These are phyloP conservation scores for Cliona cf. orientalis DNA, from an alignment of 37 sponge, comb jelly and placozoan genomes.

Conservation along the genomic window DNA sequence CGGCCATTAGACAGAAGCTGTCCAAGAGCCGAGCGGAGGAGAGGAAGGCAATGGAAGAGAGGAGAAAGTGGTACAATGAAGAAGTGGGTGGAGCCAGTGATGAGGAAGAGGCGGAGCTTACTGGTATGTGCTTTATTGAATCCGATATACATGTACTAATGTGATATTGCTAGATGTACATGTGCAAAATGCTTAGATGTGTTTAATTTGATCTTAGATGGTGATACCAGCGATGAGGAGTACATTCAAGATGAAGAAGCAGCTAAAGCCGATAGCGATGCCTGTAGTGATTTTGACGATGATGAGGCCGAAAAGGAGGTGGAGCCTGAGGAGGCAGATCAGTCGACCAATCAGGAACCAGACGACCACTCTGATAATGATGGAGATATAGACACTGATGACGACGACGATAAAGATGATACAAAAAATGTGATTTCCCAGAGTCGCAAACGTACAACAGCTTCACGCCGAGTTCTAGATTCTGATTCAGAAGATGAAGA, in stretches of 20 bases:
- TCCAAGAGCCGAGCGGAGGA: constrained; percentile 58
- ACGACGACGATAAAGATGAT: not conserved
- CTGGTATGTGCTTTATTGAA: constrained; percentile 13
- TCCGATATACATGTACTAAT: not conserved
- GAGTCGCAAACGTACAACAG: not conserved
- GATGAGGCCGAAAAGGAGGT: not conserved
- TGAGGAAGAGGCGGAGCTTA: constrained; percentile 54
- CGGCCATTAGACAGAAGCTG: constrained; percentile 35
- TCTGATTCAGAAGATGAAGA: constrained; percentile 57
- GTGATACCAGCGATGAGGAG: constrained; percentile 48
- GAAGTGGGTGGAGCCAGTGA: constrained; percentile 21
- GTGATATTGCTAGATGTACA: not conserved
- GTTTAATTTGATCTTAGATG: not conserved
- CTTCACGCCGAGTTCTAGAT: constrained; percentile 14
- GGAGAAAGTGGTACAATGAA: constrained; percentile 50
- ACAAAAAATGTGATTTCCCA: not conserved
- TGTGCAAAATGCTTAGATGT: not conserved
- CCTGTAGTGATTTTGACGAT: constrained; percentile 49
- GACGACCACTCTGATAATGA: not conserved
- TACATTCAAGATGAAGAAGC: constrained; percentile 15
- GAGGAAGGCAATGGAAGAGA: constrained; percentile 31
- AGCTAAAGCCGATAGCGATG: constrained; percentile 30
- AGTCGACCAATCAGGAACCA: not conserved
- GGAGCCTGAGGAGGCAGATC: not conserved
- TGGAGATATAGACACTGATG: not conserved